These are phyloP conservation scores for Gibbula magus DNA, from an alignment of 2,888 invertebrate genomes.

Conservation along the genomic window DNA sequence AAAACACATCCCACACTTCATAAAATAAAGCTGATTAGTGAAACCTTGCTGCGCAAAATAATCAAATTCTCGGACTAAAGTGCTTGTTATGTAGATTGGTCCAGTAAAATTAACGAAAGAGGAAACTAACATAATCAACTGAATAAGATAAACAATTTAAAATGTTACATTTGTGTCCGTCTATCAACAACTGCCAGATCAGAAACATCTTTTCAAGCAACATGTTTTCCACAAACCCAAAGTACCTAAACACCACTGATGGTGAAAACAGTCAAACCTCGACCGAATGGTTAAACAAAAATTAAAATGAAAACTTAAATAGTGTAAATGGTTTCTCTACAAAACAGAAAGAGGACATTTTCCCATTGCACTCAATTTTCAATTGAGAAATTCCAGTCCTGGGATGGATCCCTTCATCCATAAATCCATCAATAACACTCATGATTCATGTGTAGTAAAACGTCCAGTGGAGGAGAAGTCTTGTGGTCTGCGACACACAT, in stretches of 20 bases:
- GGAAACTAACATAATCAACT: neutral
- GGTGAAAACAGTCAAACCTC: constrained; percentile 11
- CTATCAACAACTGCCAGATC: no score
- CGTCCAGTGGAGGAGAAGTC: no score
- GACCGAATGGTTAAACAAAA: neutral
- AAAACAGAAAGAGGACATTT: neutral
- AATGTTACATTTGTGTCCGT: no score
- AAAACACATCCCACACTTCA: neutral
- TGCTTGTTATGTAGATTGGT: neutral
- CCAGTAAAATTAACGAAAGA: neutral
- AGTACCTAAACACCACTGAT: neutral
- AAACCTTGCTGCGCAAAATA: neutral
- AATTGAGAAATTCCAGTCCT: neutral
- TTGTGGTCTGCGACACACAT: no score
- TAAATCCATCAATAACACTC: no score
- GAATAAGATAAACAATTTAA: neutral
- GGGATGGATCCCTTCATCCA: no score
- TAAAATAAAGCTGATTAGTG: neutral
- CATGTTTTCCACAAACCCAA: no score
- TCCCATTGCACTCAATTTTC: constrained; percentile 12
- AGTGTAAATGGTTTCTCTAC: neutral
- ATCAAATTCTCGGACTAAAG: neutral
- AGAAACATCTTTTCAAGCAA: no score
- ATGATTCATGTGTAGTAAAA: no score
- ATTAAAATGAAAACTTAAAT: constrained; percentile 21